phyloP scores from a whole-genome alignment of 1,140 invertebrate species.

The Nixonia krombeini region DNA sequence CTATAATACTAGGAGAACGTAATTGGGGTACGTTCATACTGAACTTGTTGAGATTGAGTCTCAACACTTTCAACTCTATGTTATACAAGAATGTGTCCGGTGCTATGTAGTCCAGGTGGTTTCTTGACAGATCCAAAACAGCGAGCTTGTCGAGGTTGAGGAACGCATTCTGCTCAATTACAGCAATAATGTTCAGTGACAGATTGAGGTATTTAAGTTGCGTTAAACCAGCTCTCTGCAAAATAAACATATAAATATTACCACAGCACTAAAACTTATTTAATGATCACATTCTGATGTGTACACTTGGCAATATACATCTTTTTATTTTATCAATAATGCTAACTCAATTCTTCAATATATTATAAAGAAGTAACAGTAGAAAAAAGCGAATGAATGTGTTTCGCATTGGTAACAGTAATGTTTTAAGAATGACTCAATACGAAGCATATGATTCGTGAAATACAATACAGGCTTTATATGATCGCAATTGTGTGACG shows the following conservation, averaged over 20 bases:
- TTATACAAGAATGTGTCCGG: slow-evolving; percentile 50
- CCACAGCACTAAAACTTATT: background rate
- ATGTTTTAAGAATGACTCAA: too few species aligned
- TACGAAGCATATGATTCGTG: too few species aligned
- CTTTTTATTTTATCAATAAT: too few species aligned
- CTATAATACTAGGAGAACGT: slow-evolving; percentile 47
- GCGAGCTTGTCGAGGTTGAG: slow-evolving; percentile 49
- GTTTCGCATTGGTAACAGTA: too few species aligned
- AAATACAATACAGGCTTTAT: too few species aligned
- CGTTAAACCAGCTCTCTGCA: slow-evolving; percentile 56
- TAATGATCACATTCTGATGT: too few species aligned
- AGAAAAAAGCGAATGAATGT: too few species aligned
- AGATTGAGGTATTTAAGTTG: slow-evolving; percentile 61
- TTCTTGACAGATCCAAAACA: slow-evolving; percentile 61
- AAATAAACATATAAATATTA: slow-evolving; percentile 15
- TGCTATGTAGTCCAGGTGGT: slow-evolving; percentile 56
- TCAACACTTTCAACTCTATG: slow-evolving; percentile 54
- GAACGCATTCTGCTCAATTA: slow-evolving; percentile 59
- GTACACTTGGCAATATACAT: too few species aligned
- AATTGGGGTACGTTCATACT: slow-evolving; percentile 55
- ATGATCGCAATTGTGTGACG: too few species aligned
- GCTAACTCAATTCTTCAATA: too few species aligned
- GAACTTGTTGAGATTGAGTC: slow-evolving; percentile 61
- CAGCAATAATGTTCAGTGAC: slow-evolving; percentile 58
- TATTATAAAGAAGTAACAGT: too few species aligned